Evolutionary conservation across 2,888 invertebrate genomes (phyloP).

Genomic region (Suillia variegata): DNA sequence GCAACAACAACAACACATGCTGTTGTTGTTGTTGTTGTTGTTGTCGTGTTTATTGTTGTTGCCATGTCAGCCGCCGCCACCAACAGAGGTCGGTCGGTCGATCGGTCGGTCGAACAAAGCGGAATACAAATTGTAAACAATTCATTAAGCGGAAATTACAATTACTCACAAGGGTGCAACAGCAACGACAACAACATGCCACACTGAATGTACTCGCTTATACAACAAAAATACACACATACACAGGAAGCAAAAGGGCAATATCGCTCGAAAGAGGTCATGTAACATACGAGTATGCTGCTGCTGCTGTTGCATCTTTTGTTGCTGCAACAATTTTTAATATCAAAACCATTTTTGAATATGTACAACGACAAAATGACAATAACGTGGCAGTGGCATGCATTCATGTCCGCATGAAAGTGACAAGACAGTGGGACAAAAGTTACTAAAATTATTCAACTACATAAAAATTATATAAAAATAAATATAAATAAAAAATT

Average conservation of each 20-base stretch:
- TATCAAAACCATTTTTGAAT: too few relatives aligned
- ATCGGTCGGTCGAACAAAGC: not conserved
- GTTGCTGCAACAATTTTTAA: too few relatives aligned
- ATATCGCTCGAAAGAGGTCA: not conserved
- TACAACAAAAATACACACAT: not conserved
- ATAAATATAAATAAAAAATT: too few relatives aligned
- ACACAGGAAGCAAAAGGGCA: not conserved
- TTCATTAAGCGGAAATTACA: slow-evolving; percentile 3
- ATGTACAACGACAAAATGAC: too few relatives aligned
- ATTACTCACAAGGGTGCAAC: not conserved
- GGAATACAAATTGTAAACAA: slow-evolving; percentile 3
- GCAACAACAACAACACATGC: slow-evolving; percentile 19
- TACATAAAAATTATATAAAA: too few relatives aligned
- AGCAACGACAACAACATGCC: not conserved
- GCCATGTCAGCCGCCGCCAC: slow-evolving; percentile 39
- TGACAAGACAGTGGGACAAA: too few relatives aligned
- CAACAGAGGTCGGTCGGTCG: too few relatives aligned
- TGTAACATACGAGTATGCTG: not conserved
- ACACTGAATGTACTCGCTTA: not conserved
- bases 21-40: slow-evolving; percentile 31
- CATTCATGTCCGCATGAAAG: too few relatives aligned
- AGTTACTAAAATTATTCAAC: too few relatives aligned
- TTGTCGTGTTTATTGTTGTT: slow-evolving; percentile 29
- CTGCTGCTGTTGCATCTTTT: not conserved
- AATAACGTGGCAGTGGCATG: too few relatives aligned